These are phyloP conservation scores for Telmatochromis brichardi DNA, from an alignment of 2,113 vertebrate species.

Conservation along the genomic window DNA sequence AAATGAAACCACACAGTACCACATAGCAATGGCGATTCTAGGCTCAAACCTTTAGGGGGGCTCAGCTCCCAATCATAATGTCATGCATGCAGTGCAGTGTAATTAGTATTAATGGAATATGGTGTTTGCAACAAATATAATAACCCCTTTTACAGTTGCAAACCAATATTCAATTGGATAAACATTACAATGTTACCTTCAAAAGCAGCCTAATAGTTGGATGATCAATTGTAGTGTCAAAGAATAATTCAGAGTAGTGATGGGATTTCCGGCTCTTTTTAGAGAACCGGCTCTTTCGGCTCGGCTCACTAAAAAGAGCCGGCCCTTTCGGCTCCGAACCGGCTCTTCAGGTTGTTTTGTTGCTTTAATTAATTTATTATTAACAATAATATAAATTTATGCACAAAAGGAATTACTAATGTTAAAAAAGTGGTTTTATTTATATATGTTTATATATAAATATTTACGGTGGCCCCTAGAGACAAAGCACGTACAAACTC, in stretches of 20 bases:
- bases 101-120: neutral
- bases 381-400: neutral
- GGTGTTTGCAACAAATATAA: neutral
- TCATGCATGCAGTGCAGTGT: neutral
- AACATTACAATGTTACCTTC: neutral
- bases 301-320: neutral
- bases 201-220: neutral
- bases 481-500: too few species aligned
- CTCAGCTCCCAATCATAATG: neutral
- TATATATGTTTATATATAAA: too few species aligned
- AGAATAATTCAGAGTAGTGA: neutral
- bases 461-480: too few species aligned
- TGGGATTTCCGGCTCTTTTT: neutral
- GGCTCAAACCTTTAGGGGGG: neutral
- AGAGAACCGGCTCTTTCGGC: neutral
- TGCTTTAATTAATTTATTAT: neutral
- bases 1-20: neutral
- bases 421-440: too few species aligned
- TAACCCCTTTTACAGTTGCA: neutral
- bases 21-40: neutral
- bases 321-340: rapidly evolving
- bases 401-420: neutral
- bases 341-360: neutral
- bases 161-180: neutral
- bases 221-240: neutral